These are phyloP conservation scores for Rhinolophus ferrumequinum DNA, from an alignment of 2,113 vertebrate genomes.

Conservation along the genomic window DNA sequence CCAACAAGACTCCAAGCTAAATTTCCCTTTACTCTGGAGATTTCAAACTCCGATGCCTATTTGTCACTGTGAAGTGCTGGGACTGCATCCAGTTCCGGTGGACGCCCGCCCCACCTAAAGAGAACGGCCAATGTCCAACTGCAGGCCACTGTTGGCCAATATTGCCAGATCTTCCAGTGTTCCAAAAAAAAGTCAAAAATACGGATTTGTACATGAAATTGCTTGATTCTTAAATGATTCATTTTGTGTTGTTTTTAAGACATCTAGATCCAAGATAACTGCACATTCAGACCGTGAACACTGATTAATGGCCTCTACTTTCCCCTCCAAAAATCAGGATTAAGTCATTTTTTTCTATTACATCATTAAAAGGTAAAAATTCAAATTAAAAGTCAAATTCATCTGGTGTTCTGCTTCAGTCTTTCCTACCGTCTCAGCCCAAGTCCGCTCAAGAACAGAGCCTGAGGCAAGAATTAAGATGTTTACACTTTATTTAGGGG, in stretches of 20 bases:
- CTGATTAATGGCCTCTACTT: not conserved
- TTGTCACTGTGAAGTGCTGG: not conserved
- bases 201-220: not conserved
- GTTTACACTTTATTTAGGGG: not conserved
- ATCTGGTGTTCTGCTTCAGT: not conserved
- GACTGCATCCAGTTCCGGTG: accelerated
- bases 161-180: not conserved
- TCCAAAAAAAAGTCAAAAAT: not conserved
- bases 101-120: accelerated
- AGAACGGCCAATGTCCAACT: not conserved
- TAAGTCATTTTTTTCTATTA: not conserved
- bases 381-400: not conserved
- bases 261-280: not conserved
- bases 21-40: not conserved
- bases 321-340: not conserved
- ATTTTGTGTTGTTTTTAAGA: not conserved
- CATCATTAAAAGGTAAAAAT: not conserved
- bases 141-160: not conserved
- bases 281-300: not conserved
- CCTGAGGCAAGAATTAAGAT: not conserved
- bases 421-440: not conserved
- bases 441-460: not conserved
- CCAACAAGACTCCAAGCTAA: not conserved
- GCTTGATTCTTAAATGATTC: not conserved
- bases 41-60: not conserved